Evolutionary conservation across 2,888 invertebrate species (phyloP).

Genomic region (Epicampocera succincta): DNA sequence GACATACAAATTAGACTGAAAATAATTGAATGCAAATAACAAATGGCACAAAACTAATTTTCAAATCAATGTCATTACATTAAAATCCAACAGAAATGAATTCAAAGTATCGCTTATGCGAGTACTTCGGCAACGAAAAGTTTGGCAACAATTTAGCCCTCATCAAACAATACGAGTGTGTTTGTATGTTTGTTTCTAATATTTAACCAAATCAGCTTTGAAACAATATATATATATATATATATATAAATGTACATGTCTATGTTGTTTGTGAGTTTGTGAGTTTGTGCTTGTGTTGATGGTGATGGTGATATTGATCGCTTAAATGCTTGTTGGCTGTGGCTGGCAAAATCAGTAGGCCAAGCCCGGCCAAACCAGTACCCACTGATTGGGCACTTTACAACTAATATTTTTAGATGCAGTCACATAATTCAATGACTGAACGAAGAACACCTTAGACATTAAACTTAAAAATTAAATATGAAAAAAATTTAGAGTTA

Average conservation of each 20-base stretch:
- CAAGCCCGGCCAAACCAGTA: not conserved
- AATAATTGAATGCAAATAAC: constrained; percentile 52
- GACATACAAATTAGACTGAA: constrained; percentile 27
- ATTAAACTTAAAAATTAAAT: constrained; percentile 2
- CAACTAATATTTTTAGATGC: constrained; percentile 3
- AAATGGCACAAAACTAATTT: constrained; percentile 48
- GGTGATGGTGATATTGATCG: constrained; percentile 42
- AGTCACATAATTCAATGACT: constrained; percentile 16
- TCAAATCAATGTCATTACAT: constrained; percentile 68
- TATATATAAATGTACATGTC: not conserved
- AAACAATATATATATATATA: constrained; percentile 22
- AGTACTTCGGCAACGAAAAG: constrained; percentile 43
- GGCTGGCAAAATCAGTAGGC: constrained; percentile 25
- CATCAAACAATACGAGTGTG: constrained; percentile 17
- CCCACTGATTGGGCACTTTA: constrained; percentile 11
- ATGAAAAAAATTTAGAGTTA: constrained; percentile 24
- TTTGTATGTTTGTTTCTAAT: constrained; percentile 43
- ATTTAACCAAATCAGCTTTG: constrained; percentile 21
- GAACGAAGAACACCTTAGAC: constrained; percentile 20
- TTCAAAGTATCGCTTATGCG: constrained; percentile 19
- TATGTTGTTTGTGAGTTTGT: too few relatives aligned
- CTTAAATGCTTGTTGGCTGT: constrained; percentile 31
- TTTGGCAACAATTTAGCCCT: constrained; percentile 67
- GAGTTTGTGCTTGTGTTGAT: too few relatives aligned
- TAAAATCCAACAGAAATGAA: constrained; percentile 5